Base-by-base conservation (phyloP, 2,888 invertebrate species). In the Marronus borbonicus region DNA sequence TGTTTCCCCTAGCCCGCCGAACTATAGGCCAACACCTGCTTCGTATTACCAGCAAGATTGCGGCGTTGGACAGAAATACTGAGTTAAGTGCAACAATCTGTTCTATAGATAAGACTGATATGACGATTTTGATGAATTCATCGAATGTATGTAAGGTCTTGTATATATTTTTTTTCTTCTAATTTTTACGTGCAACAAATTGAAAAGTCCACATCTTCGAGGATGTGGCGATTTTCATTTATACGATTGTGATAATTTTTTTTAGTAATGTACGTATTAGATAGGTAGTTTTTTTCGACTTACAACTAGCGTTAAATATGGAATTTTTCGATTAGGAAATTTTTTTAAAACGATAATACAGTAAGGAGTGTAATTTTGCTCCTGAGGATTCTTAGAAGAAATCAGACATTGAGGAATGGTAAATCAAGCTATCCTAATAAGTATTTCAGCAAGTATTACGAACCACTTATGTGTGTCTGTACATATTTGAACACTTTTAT, bases 21-120 rank as follows among this genome's bases (percentile, higher is more conserved):
- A 78, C 88, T 91, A 82, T 89, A 90, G 87, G 88, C 78, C 91
- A 76, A 89, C 91, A 83, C 76, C 91, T 76, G 89, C 91, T 83
- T 90, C 91, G 80, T 89, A 89, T 83, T 92, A 92, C 82, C 92
- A 92, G 83, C 92, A 92, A 86, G 91, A 92, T 81, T 92, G 92
- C 87, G 91, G 91, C 68, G 91, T 68, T 20, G 79, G 90, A 68
- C 88, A 88, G 81, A 89, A 89, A 81, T 89, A 89, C 87, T 89
- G 74, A 79, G 76, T 74, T 74, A 74, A 74, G 72, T 74, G 72
- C 72, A 72, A 72, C 44, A 60, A 74, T 44, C 44, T 39, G 14
- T 74, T 74, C 24, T 60, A 39, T 74, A 74, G 60, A 60, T 74
- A 74, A 74, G 72, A 74, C 72, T 74, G 72, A 74, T 31, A 44